phyloP scores from a whole-genome alignment of 2,797 vertebrate species.

The Remorina albescens region DNA sequence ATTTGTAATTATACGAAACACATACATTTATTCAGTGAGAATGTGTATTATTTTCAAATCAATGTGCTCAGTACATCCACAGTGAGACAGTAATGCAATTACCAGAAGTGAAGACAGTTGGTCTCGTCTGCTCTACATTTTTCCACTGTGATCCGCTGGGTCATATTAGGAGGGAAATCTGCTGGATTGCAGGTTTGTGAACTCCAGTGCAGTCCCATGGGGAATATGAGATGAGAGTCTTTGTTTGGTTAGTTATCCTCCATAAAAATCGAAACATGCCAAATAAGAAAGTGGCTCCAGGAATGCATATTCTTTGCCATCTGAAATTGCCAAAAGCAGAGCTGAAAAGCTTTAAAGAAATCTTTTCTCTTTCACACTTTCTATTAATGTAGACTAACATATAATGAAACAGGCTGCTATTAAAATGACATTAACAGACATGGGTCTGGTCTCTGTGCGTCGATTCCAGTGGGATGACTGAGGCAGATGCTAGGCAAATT shows the following conservation, averaged over 20 bases:
- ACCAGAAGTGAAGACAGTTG: constrained; percentile 26
- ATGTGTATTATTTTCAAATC: neutral
- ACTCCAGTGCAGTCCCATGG: constrained; percentile 11
- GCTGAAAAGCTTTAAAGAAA: neutral
- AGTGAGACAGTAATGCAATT: constrained; percentile 29
- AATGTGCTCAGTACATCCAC: neutral
- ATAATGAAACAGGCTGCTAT: constrained; percentile 11
- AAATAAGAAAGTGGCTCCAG: constrained; percentile 12
- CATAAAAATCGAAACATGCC: constrained; percentile 9
- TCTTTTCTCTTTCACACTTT: neutral
- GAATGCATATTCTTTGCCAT: constrained; percentile 26
- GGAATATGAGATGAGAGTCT: constrained; percentile 34
- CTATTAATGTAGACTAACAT: neutral
- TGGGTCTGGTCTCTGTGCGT: constrained; percentile 7
- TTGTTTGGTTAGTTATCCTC: constrained; percentile 31
- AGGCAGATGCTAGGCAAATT: constrained; percentile 47
- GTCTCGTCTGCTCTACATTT: constrained; percentile 14
- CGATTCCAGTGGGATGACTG: neutral
- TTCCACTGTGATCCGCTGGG: constrained; percentile 39
- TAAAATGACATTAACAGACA: constrained; percentile 39
- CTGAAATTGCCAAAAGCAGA: constrained; percentile 1
- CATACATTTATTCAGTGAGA: neutral
- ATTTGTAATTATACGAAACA: neutral
- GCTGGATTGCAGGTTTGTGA: constrained; percentile 54
- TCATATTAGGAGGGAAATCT: constrained; percentile 43